Conservation (phyloP, 2,113 vertebrate genomes). For the Mobula birostris region DNA sequence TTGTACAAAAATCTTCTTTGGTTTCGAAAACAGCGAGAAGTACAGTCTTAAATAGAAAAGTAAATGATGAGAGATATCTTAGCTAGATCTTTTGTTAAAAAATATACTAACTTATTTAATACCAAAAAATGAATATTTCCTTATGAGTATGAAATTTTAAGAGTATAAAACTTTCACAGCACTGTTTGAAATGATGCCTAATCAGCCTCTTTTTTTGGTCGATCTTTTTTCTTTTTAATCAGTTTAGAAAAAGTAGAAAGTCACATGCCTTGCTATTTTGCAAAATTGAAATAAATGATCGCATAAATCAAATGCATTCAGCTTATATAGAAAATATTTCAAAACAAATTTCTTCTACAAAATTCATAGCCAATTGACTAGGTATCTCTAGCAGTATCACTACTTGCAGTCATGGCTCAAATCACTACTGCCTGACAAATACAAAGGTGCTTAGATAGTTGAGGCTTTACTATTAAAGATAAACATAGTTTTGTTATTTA, state of each 20-base stretch:
- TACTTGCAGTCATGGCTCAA: background rate
- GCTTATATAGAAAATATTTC: background rate
- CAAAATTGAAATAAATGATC: slow-evolving; percentile 19
- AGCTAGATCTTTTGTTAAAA: background rate
- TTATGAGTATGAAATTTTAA: background rate
- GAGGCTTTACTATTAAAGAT: background rate
- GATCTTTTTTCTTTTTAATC: background rate
- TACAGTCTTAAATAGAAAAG: too few relatives aligned
- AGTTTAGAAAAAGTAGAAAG: slow-evolving; percentile 16
- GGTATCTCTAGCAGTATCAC: background rate
- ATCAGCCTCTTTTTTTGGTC: background rate
- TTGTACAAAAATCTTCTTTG: background rate
- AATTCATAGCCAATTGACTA: background rate
- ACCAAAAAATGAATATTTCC: background rate
- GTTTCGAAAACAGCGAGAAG: background rate
- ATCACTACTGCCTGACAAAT: background rate
- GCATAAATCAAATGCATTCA: background rate
- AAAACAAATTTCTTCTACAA: background rate
- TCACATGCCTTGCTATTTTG: background rate
- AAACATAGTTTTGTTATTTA: background rate
- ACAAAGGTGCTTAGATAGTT: background rate
- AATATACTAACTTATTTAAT: background rate
- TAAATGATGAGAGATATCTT: background rate
- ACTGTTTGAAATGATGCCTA: background rate
- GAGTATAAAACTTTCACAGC: background rate